Conservation (phyloP, 92 coral and sea anemone genomes). For the Scolanthus callimorphus region DNA sequence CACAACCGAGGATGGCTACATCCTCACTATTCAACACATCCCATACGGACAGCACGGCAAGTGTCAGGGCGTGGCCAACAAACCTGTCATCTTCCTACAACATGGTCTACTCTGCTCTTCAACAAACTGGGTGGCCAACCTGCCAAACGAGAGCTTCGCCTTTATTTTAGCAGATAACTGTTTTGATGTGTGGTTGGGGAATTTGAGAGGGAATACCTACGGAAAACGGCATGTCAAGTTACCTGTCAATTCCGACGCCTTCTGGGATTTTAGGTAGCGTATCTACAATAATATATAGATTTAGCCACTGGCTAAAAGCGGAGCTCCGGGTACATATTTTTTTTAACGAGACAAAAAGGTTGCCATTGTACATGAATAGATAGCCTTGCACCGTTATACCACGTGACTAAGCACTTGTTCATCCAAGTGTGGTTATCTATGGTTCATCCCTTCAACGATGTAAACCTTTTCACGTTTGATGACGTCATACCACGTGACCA, state of each 20-base stretch:
- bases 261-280: slow-evolving; percentile 86
- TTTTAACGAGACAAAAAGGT: too few relatives aligned
- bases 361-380: too few relatives aligned
- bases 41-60: slow-evolving; percentile 64
- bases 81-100: slow-evolving; percentile 65
- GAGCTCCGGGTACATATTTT: too few relatives aligned
- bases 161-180: slow-evolving; percentile 76
- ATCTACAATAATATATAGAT: too few relatives aligned
- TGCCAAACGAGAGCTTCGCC: slow-evolving; percentile 68
- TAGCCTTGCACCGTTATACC: too few relatives aligned
- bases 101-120: slow-evolving; percentile 84
- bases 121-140: slow-evolving; percentile 73
- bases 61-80: slow-evolving; percentile 13
- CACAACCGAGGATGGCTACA: slow-evolving; percentile 67
- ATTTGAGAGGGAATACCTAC: slow-evolving; percentile 71
- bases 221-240: slow-evolving; percentile 57
- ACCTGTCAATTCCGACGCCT: slow-evolving; percentile 45
- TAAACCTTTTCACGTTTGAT: too few relatives aligned
- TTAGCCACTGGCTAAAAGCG: too few relatives aligned
- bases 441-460: too few relatives aligned
- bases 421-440: too few relatives aligned
- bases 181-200: slow-evolving; percentile 88
- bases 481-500: too few relatives aligned
- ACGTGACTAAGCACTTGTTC: too few relatives aligned
- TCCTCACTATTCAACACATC: slow-evolving; percentile 66